phyloP scores from a whole-genome alignment of 1,140 invertebrate species.

The Eriocheir sinensis region DNA sequence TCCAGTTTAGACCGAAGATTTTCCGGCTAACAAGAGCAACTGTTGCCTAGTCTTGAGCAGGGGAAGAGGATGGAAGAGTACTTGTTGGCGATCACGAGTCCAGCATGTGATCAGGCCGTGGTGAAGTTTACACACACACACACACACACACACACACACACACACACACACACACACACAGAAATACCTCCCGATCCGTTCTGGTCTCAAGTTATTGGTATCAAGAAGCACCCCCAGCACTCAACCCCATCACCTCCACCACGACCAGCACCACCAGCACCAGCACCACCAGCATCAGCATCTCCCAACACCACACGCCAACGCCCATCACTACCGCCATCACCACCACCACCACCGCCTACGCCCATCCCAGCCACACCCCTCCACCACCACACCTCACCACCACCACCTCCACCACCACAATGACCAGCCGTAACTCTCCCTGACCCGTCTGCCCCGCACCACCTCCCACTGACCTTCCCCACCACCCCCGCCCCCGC shows the following conservation, averaged over 20 bases:
- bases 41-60: no score
- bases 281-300: background rate
- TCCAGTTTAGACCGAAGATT: no score
- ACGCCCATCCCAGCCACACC: background rate
- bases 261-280: background rate
- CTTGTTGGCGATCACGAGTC: no score
- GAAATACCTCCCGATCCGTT: background rate
- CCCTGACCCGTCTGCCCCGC: background rate
- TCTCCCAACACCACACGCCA: no score
- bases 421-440: background rate
- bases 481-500: background rate
- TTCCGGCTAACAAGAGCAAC: no score
- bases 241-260: background rate
- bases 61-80: no score
- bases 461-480: slow-evolving; percentile 6
- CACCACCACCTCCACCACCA: background rate
- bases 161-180: slow-evolving; percentile 42
- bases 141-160: slow-evolving; percentile 36
- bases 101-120: no score
- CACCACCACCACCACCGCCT: background rate
- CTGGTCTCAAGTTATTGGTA: slow-evolving; percentile 3
- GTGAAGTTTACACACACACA: background rate
- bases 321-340: background rate
- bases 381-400: background rate
- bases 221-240: background rate